A percentile compares a stretch with the other conserved stretches of the same genome.
These are phyloP conservation scores for Folsomia candida DNA, from an alignment of 2,888 invertebrate species.

Conservation along the genomic window DNA sequence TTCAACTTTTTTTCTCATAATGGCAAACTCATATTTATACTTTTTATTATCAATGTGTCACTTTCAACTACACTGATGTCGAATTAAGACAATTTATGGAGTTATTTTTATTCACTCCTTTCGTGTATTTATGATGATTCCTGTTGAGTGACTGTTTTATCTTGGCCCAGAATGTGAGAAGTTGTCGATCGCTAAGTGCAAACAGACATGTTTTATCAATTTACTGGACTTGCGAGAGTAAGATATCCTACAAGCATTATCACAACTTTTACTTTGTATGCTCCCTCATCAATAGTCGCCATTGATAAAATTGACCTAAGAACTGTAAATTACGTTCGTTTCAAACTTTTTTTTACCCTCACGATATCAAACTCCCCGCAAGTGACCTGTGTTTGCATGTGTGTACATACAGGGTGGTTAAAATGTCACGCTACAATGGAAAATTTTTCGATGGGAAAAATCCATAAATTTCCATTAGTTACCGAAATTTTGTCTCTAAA, in stretches of 20 bases:
- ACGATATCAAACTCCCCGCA: too few species aligned
- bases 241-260: not conserved
- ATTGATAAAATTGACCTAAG: not conserved
- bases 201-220: slow-evolving; percentile 6
- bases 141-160: slow-evolving; percentile 7
- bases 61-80: not conserved
- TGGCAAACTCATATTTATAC: not conserved
- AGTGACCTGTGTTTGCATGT: too few species aligned
- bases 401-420: too few species aligned
- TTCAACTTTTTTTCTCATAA: not conserved
- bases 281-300: not conserved
- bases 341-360: too few species aligned
- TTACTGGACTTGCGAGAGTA: not conserved
- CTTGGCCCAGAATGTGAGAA: not conserved
- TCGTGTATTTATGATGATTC: not conserved
- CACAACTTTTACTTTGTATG: not conserved
- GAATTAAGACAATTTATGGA: not conserved
- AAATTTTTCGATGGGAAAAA: too few species aligned
- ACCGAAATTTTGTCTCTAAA: too few species aligned
- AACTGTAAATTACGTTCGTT: too few species aligned
- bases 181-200: slow-evolving; percentile 2
- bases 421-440: too few species aligned
- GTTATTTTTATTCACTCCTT: not conserved
- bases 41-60: not conserved
- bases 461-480: too few species aligned